Conservation (phyloP, 2,888 invertebrate species). For the Nomada ferruginata region DNA sequence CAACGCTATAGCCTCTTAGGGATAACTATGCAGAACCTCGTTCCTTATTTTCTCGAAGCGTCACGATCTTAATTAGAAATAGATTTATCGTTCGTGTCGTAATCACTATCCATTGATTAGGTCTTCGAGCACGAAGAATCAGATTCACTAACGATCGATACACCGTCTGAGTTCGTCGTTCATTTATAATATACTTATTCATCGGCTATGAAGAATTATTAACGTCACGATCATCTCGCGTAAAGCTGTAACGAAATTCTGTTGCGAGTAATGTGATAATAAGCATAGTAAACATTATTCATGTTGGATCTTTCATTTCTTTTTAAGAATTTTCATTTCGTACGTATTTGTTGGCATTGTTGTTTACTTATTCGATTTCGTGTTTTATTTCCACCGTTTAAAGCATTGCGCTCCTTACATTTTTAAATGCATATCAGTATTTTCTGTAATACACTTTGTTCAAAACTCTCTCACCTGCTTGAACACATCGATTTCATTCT, state of each 20-base stretch:
- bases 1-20: neutral
- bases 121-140: conserved; percentile 13
- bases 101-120: conserved; percentile 19
- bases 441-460: neutral
- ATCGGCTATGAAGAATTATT: neutral
- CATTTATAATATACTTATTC: conserved; percentile 2
- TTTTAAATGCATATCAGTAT: too few species aligned
- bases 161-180: conserved; percentile 3
- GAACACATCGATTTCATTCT: conserved; percentile 64
- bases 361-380: neutral
- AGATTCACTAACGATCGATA: conserved; percentile 3
- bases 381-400: neutral
- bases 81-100: conserved; percentile 21
- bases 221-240: neutral
- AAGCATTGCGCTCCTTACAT: neutral
- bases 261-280: neutral
- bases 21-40: neutral
- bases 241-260: neutral
- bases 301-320: neutral
- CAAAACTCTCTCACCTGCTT: conserved; percentile 63
- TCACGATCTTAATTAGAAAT: conserved; percentile 35
- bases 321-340: neutral
- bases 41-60: conserved; percentile 3
- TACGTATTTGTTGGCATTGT: neutral
- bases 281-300: neutral